Evolutionary conservation across 64 coral and sea anemone species (phyloP), one percentile per base, ranked within the genome.

Genomic region (Anthopleura sola): DNA sequence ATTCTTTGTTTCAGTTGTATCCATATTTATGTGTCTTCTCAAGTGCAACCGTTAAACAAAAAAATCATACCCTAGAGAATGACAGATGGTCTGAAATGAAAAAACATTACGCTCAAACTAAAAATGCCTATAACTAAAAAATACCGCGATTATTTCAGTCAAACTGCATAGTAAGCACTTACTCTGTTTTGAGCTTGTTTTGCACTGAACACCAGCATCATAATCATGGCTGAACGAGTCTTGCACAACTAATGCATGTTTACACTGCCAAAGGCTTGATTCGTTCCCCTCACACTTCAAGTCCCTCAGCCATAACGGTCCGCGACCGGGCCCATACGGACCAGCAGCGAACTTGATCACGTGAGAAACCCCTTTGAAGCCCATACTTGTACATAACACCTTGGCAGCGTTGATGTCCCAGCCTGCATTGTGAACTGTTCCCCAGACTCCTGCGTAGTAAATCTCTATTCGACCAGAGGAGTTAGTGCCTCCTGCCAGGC

Each of bases 241-340:
- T 31, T 28, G 38, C 12, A 83, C 17, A 0, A 60, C n/a, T 3
- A 49, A 20, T 24, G 82, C 55, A 56, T 60, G 85, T 36, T 55
- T 14, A 54, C 89, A 91, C 18, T 85, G 23, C 75, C 53, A 91
- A 24, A 86, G 54, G 8, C 54, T 37, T 3, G 77, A 23, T 66
- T 91, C 89, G 12, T 81, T 58, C 48, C 89, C 89, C 31, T 86
- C 14, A 28, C 89, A 91, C 7, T 82, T 51, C 6, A 91, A 49
- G 36, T 77, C 76, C n/a, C 83, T 86, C 15, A 91, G 68, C 89
- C 89, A 91, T 19, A 91, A 69, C 21, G 89, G 89, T 0, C 89
- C 89, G 3, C 55, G 5, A 12, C 89, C 89, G 19, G 48, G 57
- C 17, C 89, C 89, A 91, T 64, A 91, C 21, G 29, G 36, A n/a